phyloP scores from a whole-genome alignment of 2,113 vertebrate species.

The Sylvilagus bachmani region DNA sequence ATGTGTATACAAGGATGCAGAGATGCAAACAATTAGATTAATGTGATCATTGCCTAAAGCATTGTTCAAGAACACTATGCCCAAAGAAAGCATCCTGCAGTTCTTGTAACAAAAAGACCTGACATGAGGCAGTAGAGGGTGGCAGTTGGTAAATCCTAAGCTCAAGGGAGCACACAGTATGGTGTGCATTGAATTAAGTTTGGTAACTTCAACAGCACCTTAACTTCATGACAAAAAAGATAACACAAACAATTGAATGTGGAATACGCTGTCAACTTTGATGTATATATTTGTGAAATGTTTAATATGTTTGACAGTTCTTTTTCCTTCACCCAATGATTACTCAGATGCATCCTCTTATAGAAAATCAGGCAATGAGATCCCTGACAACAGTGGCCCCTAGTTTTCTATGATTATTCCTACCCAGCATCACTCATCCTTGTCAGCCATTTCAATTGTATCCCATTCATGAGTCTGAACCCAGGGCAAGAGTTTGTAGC shows the following conservation, averaged over 20 bases:
- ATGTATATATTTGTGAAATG: not conserved
- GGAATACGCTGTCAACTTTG: not conserved
- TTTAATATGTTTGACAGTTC: not conserved
- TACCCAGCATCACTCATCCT: not conserved
- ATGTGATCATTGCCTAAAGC: not conserved
- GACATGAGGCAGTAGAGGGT: not conserved
- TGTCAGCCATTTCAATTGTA: not conserved
- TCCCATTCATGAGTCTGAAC: conserved; percentile 4
- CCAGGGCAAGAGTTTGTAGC: not conserved
- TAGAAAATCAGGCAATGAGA: not conserved
- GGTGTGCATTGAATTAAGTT: conserved; percentile 7
- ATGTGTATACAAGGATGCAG: not conserved
- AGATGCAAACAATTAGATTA: not conserved
- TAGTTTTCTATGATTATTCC: not conserved
- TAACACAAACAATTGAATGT: not conserved
- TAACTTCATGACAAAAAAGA: not conserved
- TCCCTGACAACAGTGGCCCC: not conserved
- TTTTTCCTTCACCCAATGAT: not conserved
- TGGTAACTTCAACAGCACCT: not conserved
- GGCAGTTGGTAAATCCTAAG: not conserved
- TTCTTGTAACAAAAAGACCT: not conserved
- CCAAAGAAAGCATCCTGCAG: not conserved
- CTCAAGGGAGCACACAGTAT: not conserved
- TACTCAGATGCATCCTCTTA: not conserved
- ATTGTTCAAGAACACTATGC: not conserved